These are phyloP conservation scores for Galeopterus variegatus DNA, from an alignment of 2,113 vertebrate genomes.

Conservation along the genomic window DNA sequence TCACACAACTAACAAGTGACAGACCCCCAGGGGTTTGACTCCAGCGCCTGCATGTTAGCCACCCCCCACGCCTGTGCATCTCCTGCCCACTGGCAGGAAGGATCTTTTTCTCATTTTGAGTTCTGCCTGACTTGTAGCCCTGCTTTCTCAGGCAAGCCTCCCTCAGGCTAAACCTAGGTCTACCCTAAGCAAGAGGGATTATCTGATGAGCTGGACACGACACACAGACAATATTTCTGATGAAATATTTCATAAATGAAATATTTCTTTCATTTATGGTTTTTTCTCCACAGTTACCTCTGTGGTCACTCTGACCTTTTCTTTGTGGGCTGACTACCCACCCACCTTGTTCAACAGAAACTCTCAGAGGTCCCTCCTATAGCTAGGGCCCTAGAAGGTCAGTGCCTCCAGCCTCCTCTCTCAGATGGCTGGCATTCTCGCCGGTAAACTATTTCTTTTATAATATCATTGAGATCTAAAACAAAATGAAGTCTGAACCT, in stretches of 20 bases:
- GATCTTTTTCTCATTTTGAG: not conserved
- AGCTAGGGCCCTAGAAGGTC: not conserved
- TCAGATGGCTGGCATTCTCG: slow-evolving; percentile 34
- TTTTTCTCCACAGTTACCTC: not conserved
- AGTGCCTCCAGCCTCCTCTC: not conserved
- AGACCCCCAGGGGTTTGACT: not conserved
- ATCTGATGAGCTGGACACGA: not conserved
- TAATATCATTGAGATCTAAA: slow-evolving; percentile 61
- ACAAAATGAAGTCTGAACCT: slow-evolving; percentile 61
- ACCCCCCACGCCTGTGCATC: not conserved
- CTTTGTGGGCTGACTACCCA: not conserved
- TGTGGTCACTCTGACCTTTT: not conserved
- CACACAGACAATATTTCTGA: too few relatives aligned
- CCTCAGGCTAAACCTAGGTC: not conserved
- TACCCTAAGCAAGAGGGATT: slow-evolving; percentile 22
- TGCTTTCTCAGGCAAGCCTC: not conserved
- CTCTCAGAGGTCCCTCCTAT: not conserved
- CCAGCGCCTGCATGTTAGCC: not conserved
- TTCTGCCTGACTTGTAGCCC: not conserved
- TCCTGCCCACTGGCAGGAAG: not conserved
- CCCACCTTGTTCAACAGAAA: slow-evolving; percentile 10
- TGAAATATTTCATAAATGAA: too few relatives aligned
- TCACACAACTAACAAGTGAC: not conserved
- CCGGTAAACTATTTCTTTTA: slow-evolving; percentile 56
- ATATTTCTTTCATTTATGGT: too few relatives aligned